Percentiles rank a stretch among this genome's conserved stretches.
Evolutionary conservation across 2,113 vertebrate species (phyloP).

Genomic region (Oreotrochilus melanogaster): DNA sequence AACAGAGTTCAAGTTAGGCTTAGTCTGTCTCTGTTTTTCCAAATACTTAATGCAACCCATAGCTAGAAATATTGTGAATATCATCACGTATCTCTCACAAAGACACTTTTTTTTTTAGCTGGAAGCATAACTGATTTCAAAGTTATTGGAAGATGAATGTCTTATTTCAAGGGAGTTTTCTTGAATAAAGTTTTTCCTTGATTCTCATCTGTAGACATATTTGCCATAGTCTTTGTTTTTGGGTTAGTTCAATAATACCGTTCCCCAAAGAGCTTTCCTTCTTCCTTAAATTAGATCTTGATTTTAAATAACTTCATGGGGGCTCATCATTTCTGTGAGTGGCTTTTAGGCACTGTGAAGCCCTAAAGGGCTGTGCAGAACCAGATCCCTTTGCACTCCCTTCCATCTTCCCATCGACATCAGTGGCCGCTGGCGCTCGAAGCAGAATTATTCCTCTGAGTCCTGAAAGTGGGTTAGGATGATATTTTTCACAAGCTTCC

Average conservation of each 20-base stretch:
- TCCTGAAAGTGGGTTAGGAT: constrained; percentile 5
- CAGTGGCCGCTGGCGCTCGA: not conserved
- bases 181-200: not conserved
- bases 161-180: not conserved
- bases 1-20: not conserved
- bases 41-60: not conserved
- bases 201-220: not conserved
- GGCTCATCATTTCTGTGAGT: not conserved
- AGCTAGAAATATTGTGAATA: not conserved
- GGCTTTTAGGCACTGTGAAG: not conserved
- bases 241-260: not conserved
- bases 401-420: not conserved
- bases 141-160: not conserved
- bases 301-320: not conserved
- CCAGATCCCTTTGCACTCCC: not conserved
- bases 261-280: not conserved
- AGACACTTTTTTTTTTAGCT: not conserved
- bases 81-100: not conserved
- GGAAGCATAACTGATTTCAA: constrained; percentile 10
- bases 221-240: not conserved
- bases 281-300: not conserved
- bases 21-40: not conserved
- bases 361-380: not conserved
- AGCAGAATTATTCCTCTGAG: not conserved
- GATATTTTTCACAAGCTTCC: not conserved